Conservation (phyloP, 2,888 invertebrate species). For the Pantelozetes paolii region DNA sequence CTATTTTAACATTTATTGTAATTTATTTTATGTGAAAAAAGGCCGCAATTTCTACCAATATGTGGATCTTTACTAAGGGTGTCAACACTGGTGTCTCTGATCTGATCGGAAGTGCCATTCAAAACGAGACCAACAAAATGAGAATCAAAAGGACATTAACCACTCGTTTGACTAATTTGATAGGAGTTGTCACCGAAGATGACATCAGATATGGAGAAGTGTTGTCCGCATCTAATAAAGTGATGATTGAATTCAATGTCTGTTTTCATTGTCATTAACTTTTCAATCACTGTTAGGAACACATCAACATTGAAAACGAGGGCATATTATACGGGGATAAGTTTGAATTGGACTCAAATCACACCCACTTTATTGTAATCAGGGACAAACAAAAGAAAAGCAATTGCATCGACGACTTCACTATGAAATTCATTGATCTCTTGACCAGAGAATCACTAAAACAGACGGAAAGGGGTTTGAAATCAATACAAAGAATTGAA, state of each 20-base stretch:
- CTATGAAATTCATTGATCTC: constrained; percentile 30
- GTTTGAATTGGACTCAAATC: constrained; percentile 52
- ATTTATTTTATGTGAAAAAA: constrained; percentile 24
- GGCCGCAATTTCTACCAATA: constrained; percentile 52
- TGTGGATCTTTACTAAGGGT: constrained; percentile 53
- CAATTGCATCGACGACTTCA: constrained; percentile 25
- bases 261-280: no score
- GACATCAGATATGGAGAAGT: constrained; percentile 44
- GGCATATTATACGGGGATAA: constrained; percentile 47
- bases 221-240: constrained; percentile 42
- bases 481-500: not conserved
- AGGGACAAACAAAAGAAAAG: constrained; percentile 48
- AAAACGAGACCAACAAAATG: constrained; percentile 49
- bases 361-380: constrained; percentile 52
- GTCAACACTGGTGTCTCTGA: constrained; percentile 51
- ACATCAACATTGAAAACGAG: constrained; percentile 47
- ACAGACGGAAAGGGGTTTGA: not conserved
- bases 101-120: constrained; percentile 52
- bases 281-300: no score
- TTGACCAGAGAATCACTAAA: not conserved
- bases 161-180: constrained; percentile 38
- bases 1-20: not conserved
- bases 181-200: constrained; percentile 46
- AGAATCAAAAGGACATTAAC: constrained; percentile 42
- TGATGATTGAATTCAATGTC: not conserved